Evolutionary conservation across 2,797 vertebrate species (phyloP).

Genomic region (Pipistrellus kuhlii): DNA sequence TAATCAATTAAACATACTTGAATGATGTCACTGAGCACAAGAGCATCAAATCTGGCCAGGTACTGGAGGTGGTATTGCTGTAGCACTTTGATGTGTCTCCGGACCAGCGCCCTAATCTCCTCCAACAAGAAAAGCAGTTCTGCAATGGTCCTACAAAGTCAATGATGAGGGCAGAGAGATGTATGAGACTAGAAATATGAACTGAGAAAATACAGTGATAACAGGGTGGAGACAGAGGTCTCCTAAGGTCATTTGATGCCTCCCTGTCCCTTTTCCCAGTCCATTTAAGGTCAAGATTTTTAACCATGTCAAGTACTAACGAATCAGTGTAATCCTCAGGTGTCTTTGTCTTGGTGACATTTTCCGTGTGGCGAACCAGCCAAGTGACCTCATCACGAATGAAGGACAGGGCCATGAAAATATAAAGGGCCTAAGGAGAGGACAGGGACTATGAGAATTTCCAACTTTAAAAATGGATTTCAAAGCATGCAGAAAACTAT

Average conservation of each 20-base stretch:
- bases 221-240: not conserved
- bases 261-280: not conserved
- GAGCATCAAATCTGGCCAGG: conserved; percentile 93
- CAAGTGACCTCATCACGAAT: conserved; percentile 95
- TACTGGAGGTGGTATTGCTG: conserved; percentile 95
- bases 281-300: conserved; percentile 28
- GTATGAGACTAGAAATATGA: not conserved
- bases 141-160: conserved; percentile 89
- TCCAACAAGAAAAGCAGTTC: conserved; percentile 94
- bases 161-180: not conserved
- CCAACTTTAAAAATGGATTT: conserved; percentile 28
- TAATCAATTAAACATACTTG: conserved; percentile 88
- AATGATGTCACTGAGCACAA: conserved; percentile 94
- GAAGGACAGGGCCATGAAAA: conserved; percentile 95
- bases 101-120: conserved; percentile 89
- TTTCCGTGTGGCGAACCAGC: conserved; percentile 93
- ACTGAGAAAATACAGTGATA: not conserved
- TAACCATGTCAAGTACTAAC: conserved; percentile 85
- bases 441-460: conserved; percentile 44
- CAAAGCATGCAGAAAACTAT: conserved; percentile 40
- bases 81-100: conserved; percentile 85
- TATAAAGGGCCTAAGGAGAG: conserved; percentile 89
- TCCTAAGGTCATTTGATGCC: not conserved
- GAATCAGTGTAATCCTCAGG: conserved; percentile 93
- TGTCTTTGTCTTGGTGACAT: conserved; percentile 93